A percentile compares a stretch with the other conserved stretches of the same genome.
These are phyloP conservation scores for Drosophila merina DNA, from an alignment of 2,888 invertebrate species.

Conservation along the genomic window DNA sequence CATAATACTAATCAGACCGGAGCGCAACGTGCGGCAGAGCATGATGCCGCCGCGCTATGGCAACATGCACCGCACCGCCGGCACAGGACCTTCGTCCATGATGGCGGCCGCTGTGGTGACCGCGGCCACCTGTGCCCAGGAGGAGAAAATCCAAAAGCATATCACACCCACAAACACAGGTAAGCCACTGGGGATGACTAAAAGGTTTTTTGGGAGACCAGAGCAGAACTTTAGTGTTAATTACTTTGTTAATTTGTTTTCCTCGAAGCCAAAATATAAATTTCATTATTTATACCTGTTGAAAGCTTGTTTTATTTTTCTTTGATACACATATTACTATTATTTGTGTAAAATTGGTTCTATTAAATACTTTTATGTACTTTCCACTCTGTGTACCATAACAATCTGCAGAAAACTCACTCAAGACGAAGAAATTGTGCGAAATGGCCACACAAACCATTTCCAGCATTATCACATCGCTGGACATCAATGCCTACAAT, in stretches of 20 bases:
- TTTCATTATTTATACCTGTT: neutral
- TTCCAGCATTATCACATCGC: constrained; percentile 82
- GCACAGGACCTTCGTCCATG: constrained; percentile 87
- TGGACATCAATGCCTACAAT: constrained; percentile 79
- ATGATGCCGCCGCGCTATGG: constrained; percentile 91
- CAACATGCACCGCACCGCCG: constrained; percentile 87
- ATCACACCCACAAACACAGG: constrained; percentile 85
- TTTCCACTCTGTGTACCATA: neutral
- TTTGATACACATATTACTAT: neutral
- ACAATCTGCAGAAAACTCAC: constrained; percentile 65
- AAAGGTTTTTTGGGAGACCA: neutral
- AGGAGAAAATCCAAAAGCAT: constrained; percentile 87
- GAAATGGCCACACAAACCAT: constrained; percentile 84
- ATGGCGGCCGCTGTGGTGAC: constrained; percentile 89
- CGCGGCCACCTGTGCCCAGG: constrained; percentile 88
- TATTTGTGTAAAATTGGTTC: neutral
- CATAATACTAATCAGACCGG: constrained; percentile 94
- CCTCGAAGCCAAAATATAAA: neutral
- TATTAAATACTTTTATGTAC: neutral
- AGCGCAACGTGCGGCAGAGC: constrained; percentile 94
- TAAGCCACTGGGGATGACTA: constrained; percentile 43
- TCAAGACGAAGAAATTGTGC: constrained; percentile 81
- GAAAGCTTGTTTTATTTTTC: neutral
- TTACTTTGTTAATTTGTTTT: neutral
- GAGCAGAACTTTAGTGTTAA: neutral